A percentile compares a stretch with the other conserved stretches of the same genome.
These are phyloP conservation scores for Cnemophilus loriae DNA, from an alignment of 2,113 vertebrate genomes.

Conservation along the genomic window DNA sequence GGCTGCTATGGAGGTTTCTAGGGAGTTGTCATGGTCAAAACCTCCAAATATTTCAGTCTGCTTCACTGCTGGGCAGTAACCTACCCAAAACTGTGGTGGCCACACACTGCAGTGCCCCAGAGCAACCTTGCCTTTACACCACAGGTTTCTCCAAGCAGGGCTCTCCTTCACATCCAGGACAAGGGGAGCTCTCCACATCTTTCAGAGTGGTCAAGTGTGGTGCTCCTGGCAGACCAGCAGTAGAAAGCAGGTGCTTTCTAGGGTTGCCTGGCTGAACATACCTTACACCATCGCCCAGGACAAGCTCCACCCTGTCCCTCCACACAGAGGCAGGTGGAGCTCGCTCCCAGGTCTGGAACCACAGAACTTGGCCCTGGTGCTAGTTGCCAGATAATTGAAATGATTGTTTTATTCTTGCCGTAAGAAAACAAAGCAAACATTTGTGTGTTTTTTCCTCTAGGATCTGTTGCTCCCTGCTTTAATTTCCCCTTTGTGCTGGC, in stretches of 20 bases:
- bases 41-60: background rate
- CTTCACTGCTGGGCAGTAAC: background rate
- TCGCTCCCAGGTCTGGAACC: background rate
- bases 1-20: background rate
- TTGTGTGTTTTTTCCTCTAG: background rate
- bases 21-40: background rate
- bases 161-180: background rate
- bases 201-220: background rate
- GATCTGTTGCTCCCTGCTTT: background rate
- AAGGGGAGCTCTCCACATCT: background rate
- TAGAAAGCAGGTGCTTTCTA: background rate
- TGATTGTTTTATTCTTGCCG: background rate
- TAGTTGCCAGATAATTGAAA: background rate
- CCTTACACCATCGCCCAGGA: background rate
- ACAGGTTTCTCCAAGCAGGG: background rate
- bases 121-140: background rate
- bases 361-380: background rate
- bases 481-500: constrained; percentile 30
- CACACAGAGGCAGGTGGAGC: background rate
- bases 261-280: background rate
- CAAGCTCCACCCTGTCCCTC: background rate
- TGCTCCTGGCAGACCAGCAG: background rate
- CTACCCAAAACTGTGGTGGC: background rate
- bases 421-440: background rate
- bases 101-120: background rate